Conservation (phyloP, 1,140 invertebrate genomes). For the Episyrphus balteatus region DNA sequence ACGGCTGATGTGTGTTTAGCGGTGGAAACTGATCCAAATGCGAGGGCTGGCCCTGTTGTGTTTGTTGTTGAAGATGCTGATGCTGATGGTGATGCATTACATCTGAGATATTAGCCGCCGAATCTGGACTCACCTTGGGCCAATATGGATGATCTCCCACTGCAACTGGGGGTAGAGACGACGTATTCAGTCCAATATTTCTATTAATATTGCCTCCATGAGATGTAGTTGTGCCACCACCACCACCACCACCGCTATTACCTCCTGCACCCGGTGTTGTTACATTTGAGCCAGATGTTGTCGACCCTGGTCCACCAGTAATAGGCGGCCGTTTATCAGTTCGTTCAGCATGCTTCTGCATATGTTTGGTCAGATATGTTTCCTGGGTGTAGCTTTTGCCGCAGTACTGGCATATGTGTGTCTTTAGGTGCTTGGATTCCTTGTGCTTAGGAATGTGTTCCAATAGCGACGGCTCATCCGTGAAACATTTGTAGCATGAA, state of each 20-base stretch:
- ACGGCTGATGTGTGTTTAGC: constrained; percentile 17
- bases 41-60: constrained; percentile 25
- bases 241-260: constrained; percentile 36
- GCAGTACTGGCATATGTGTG: constrained; percentile 98
- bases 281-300: background rate
- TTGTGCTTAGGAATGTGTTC: constrained; percentile 99
- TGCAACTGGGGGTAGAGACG: constrained; percentile 24
- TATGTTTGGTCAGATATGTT: constrained; percentile 96
- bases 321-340: constrained; percentile 82
- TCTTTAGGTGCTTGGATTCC: constrained; percentile 98
- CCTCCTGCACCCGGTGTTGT: constrained; percentile 16
- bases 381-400: constrained; percentile 99
- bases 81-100: constrained; percentile 56
- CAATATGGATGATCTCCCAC: constrained; percentile 61
- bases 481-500: constrained; percentile 96
- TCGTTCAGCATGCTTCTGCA: constrained; percentile 94
- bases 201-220: constrained; percentile 19
- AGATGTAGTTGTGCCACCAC: constrained; percentile 7
- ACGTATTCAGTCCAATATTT: constrained; percentile 10
- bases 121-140: constrained; percentile 68
- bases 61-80: constrained; percentile 43
- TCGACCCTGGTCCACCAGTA: constrained; percentile 1
- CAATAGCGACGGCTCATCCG: constrained; percentile 85
- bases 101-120: constrained; percentile 55
- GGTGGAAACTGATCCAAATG: constrained; percentile 18